Conservation (phyloP, 2,888 invertebrate genomes). For the Creontiades dilutus region DNA sequence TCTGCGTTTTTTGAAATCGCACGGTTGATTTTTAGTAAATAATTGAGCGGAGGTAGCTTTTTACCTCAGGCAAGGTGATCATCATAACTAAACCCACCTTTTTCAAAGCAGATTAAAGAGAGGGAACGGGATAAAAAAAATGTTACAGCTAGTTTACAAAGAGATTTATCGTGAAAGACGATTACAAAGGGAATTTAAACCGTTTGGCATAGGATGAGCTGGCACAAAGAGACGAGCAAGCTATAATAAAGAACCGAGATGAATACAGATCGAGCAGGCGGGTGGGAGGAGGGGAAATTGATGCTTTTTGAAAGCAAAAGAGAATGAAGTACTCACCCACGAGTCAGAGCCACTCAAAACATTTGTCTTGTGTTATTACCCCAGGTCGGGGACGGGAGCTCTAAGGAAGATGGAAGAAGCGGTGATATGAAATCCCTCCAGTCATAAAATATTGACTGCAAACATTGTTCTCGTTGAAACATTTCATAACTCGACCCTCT, state of each 20-base stretch:
- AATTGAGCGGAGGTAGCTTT: no score
- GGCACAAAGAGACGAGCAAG: neutral
- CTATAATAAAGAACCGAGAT: constrained; percentile 24
- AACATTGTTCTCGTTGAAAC: neutral
- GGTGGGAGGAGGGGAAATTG: neutral
- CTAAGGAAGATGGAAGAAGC: constrained; percentile 32
- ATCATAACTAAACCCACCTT: neutral
- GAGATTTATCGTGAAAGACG: constrained; percentile 23
- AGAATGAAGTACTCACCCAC: constrained; percentile 20
- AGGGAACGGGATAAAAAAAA: neutral
- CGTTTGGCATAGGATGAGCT: neutral
- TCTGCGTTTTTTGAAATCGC: no score
- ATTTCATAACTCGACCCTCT: no score
- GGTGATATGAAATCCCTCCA: constrained; percentile 1
- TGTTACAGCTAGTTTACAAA: constrained; percentile 22
- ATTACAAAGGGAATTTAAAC: constrained; percentile 5
- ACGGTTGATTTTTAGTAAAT: no score
- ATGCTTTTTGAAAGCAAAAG: constrained; percentile 17
- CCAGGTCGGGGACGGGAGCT: neutral
- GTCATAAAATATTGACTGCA: neutral
- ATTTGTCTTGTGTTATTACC: constrained; percentile 18
- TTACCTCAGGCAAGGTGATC: neutral
- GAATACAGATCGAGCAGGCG: neutral
- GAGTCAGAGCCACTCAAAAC: constrained; percentile 18
- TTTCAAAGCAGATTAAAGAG: neutral